Evolutionary conservation across 2,113 vertebrate species (phyloP).

Genomic region (Myotis davidii): DNA sequence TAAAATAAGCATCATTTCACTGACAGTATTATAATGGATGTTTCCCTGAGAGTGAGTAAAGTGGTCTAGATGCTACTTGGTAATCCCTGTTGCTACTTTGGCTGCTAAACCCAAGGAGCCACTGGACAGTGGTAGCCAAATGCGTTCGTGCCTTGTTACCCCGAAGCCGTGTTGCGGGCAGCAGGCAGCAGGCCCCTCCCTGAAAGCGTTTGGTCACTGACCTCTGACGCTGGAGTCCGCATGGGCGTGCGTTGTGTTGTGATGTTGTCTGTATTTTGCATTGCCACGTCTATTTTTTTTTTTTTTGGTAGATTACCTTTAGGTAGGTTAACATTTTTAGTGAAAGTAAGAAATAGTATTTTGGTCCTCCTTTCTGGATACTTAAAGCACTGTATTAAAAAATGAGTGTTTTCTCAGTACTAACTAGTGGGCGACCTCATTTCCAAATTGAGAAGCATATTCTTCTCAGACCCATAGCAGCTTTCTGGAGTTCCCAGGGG

Average conservation of each 20-base stretch:
- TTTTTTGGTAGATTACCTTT: background rate
- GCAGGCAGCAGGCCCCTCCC: too few species aligned
- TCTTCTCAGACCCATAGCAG: background rate
- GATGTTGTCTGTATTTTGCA: slow-evolving; percentile 6
- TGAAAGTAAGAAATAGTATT: background rate
- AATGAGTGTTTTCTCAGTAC: slow-evolving; percentile 29
- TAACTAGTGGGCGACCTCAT: background rate
- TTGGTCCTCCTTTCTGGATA: slow-evolving; percentile 24
- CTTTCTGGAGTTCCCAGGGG: background rate
- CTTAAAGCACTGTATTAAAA: slow-evolving; percentile 29
- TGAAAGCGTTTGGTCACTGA: slow-evolving; percentile 66
- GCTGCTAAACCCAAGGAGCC: slow-evolving; percentile 79
- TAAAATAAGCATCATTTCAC: slow-evolving; percentile 68
- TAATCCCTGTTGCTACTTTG: slow-evolving; percentile 82
- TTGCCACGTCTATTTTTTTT: background rate
- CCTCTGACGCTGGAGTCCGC: background rate
- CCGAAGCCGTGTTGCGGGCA: too few species aligned
- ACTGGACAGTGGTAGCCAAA: slow-evolving; percentile 81
- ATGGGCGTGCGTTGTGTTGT: slow-evolving; percentile 65
- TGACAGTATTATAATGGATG: slow-evolving; percentile 70
- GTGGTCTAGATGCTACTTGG: slow-evolving; percentile 71
- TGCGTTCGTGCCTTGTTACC: slow-evolving; percentile 76
- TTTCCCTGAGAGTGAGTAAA: slow-evolving; percentile 84
- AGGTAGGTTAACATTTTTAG: background rate
- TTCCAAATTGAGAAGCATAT: background rate